A percentile compares a stretch with the other conserved stretches of the same genome.
Conservation (phyloP, 1,140 invertebrate genomes). For the Pogonognathellus flavescens region DNA sequence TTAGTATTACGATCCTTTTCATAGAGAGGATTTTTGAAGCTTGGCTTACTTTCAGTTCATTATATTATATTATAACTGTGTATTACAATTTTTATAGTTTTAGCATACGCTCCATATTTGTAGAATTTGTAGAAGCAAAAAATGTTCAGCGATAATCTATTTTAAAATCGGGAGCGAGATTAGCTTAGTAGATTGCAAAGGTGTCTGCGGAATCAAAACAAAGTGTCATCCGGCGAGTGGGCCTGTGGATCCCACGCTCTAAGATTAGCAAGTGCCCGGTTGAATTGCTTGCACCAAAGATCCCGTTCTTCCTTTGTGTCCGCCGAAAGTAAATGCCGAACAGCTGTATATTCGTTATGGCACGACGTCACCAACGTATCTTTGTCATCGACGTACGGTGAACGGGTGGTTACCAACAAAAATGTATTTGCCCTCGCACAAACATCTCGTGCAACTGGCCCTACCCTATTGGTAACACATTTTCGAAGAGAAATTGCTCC, state of each 20-base stretch:
- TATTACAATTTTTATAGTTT: too few relatives aligned
- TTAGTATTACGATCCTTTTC: too few relatives aligned
- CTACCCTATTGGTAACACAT: slow-evolving; percentile 81
- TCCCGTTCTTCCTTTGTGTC: slow-evolving; percentile 89
- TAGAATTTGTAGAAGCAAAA: too few relatives aligned
- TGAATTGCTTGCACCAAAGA: slow-evolving; percentile 87
- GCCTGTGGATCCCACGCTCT: slow-evolving; percentile 78
- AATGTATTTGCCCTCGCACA: slow-evolving; percentile 91
- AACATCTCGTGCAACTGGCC: slow-evolving; percentile 85
- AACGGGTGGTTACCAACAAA: slow-evolving; percentile 80
- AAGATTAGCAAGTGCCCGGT: slow-evolving; percentile 82
- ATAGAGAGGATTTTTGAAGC: too few relatives aligned
- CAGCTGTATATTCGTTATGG: slow-evolving; percentile 67
- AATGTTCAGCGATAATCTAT: too few relatives aligned
- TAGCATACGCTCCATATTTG: too few relatives aligned
- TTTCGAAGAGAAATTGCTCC: slow-evolving; percentile 84
- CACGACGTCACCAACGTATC: slow-evolving; percentile 77
- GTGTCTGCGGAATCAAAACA: slow-evolving; percentile 49
- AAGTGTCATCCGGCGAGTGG: slow-evolving; percentile 53
- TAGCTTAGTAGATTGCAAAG: slow-evolving; percentile 9
- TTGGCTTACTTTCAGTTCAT: too few relatives aligned
- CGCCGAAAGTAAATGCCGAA: slow-evolving; percentile 82
- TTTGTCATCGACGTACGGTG: slow-evolving; percentile 75
- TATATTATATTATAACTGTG: too few relatives aligned
- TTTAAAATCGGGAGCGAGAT: too few relatives aligned